Base-by-base conservation (phyloP, 2,888 invertebrate genomes). In the Zhengitettix transpicula region DNA sequence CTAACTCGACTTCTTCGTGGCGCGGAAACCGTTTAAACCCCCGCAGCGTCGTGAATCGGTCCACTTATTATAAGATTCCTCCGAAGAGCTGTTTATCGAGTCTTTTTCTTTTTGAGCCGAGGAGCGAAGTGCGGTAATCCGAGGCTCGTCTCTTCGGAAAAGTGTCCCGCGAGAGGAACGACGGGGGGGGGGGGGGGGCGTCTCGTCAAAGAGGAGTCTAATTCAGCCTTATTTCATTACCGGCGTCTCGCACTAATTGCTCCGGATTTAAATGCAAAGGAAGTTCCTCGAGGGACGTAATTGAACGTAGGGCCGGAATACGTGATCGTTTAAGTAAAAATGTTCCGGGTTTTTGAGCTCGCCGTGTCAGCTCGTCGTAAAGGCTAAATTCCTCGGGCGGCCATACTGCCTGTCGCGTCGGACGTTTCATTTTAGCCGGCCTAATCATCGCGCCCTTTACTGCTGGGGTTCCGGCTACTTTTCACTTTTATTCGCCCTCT, bases 401-500 rank as follows among this genome's bases (percentile, higher is more conserved):
- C 47, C 47, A 47, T 47, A 47, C 47, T 8, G 47, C 47, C 47
- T 47, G 47, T 47, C 47, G 14, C 14, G 14, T 47, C n/a, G 47
- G 47, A 47, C 14, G 47, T 47, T 14, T 12, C 14, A n/a, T 28
- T 28, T 28, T 12, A 47, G n/a, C 14, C 12, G 47, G 47, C n/a
- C 47, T 47, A 47, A 47, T 47, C 47, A 47, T 47, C 47, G n/a
- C 47, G 47, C 47, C 47, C n/a, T 47, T 47, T 47, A 47, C 47
- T 47, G 14, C 47, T 47, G 47, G 47, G 52, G 57, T 67, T 68
- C 55, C 41, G 16, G 69, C 71, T 71, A 72, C 72, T 72, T 73
- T 73, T 73, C 71, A 73, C 73, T 73, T 73, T 72, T 74, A 74
- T 74, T 68, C 70, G 70, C 72, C 74, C 74, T 70, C 60, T 61